phyloP scores from a whole-genome alignment of 2,888 invertebrate species.

The Dasypogon diadema region DNA sequence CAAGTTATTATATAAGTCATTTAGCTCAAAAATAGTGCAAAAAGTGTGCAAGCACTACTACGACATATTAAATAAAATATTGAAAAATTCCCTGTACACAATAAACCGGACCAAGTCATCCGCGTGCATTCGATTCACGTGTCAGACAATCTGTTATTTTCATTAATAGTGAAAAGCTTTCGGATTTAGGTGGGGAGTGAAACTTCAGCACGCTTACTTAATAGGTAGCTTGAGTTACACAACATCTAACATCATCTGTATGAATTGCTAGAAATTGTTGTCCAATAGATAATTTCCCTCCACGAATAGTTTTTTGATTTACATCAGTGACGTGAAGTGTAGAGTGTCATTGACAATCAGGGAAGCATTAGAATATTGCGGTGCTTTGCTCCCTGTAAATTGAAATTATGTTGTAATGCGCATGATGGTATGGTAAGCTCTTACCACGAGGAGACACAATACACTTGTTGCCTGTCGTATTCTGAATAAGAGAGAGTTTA shows the following conservation, averaged over 20 bases:
- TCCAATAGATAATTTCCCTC: neutral
- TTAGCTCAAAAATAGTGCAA: neutral
- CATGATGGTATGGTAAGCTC: neutral
- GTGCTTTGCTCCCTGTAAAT: neutral
- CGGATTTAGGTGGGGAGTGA: neutral
- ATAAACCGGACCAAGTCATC: constrained; percentile 11
- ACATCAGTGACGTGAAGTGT: neutral
- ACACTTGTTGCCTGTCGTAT: constrained; percentile 28
- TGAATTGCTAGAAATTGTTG: neutral
- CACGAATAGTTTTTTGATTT: neutral
- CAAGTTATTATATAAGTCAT: neutral
- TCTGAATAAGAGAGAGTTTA: neutral
- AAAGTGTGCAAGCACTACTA: neutral
- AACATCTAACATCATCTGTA: neutral
- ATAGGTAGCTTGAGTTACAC: neutral
- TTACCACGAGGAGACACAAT: constrained; percentile 26
- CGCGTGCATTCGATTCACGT: constrained; percentile 53
- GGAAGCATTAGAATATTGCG: neutral
- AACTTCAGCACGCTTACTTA: neutral
- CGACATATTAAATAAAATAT: constrained; percentile 6
- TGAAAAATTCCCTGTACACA: constrained; percentile 3
- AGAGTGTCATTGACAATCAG: neutral
- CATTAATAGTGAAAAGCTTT: constrained; percentile 36
- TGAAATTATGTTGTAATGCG: no score
- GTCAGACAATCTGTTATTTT: constrained; percentile 52